Base-by-base conservation (phyloP, 30 jellyfish, hydroid and myxozoan genomes). In the Clytia hemisphaerica region DNA sequence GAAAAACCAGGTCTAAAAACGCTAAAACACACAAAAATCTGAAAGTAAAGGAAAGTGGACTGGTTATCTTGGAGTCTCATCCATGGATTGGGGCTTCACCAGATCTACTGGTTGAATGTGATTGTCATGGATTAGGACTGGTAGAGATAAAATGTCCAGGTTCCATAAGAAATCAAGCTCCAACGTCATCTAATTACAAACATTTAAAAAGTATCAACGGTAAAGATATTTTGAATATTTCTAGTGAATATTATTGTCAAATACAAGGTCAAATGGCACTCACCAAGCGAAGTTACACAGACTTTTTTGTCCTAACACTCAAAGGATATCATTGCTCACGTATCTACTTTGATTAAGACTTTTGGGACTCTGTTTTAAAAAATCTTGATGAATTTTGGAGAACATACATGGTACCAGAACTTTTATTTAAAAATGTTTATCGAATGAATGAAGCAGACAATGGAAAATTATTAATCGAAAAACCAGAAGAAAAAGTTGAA, bases 181-280 rank as follows among this genome's bases (percentile, higher is more conserved):
- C 22, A 9, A 21, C 73, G 62, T 10, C 18, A 25, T 7, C 9
- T 10, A 60, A 31, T 30, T 60, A 60, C 29, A 60, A 60, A 30
- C 73, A 60, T 31, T 30, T 60, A n/a, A 22, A 60, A 60, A 60
- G 10, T n/a, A 14, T n/a, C 6, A 22, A 60, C 10, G 63, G 65
- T 9, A 22, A n/a, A 6, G 22, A 15, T 30, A 30, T 9, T 15
- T 31, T 30, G 10, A 30, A 60, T 15, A 60, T 7, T 9, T 6
- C 14, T n/a, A 64, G 77, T 40, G 75, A 34, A 64, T 64, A 64
- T 38, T 64, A 33, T 64, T 64, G 7, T 76, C 77, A 64, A 64
- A 40, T 64, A 5, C 77, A 64, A 25, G 74, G 77, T 7, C 77
- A 64, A 25, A 64, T 64, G 77, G 77, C 77, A n/a, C 76, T 64